A percentile compares a stretch with the other conserved stretches of the same genome.
Conservation (phyloP, 2,113 vertebrate species). For the Siniperca chuatsi region DNA sequence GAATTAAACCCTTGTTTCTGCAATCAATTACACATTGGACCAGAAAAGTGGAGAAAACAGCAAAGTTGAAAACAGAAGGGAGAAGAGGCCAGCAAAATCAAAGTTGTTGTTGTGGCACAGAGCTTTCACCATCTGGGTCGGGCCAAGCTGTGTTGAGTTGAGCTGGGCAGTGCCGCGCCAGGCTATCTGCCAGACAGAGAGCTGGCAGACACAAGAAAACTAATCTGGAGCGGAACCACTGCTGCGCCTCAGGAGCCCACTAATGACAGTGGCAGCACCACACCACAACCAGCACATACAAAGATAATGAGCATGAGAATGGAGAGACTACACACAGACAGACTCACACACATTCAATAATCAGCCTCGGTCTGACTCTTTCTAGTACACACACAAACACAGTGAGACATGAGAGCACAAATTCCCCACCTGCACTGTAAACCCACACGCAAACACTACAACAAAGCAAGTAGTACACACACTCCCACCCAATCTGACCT, state of each 20-base stretch:
- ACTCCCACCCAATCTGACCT: constrained; percentile 64
- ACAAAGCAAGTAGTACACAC: constrained; percentile 61
- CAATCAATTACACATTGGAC: constrained; percentile 54
- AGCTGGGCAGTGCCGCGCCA: constrained; percentile 75
- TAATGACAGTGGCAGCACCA: constrained; percentile 80
- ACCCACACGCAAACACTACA: constrained; percentile 64
- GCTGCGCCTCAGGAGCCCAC: constrained; percentile 82
- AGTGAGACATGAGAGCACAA: constrained; percentile 57
- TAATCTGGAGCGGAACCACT: constrained; percentile 84
- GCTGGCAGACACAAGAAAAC: constrained; percentile 79
- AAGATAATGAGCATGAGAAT: constrained; percentile 77
- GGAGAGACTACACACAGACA: constrained; percentile 63
- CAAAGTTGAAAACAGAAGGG: constrained; percentile 50
- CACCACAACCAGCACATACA: constrained; percentile 72
- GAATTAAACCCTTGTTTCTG: constrained; percentile 60
- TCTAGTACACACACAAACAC: constrained; percentile 46
- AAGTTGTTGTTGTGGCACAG: constrained; percentile 77
- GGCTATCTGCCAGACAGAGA: constrained; percentile 82
- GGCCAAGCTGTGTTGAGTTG: constrained; percentile 77
- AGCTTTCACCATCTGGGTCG: constrained; percentile 81
- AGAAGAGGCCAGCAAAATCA: constrained; percentile 70
- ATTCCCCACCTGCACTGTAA: constrained; percentile 59
- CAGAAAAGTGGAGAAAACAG: constrained; percentile 39
- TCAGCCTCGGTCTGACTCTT: constrained; percentile 57
- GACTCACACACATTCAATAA: constrained; percentile 64